Base-by-base conservation (phyloP, 2,113 vertebrate genomes). In the Tichodroma muraria region DNA sequence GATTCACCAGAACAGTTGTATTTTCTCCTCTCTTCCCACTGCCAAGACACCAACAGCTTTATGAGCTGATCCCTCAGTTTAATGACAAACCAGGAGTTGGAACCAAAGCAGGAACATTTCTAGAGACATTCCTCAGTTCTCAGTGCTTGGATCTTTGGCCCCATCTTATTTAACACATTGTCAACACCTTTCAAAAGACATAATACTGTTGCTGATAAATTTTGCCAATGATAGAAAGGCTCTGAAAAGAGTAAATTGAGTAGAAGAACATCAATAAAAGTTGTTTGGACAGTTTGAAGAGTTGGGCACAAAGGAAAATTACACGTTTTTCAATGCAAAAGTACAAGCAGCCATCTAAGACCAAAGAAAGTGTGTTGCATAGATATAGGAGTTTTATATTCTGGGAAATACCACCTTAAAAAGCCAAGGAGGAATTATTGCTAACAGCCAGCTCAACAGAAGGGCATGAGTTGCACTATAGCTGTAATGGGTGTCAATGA, bases 111-210 rank as follows among this genome's bases (percentile, higher is more conserved):
- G 77, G 87, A 93, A 89, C 77, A 88, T 81, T 94, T 91, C 79
- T 92, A 73, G 70, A 70, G 40, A 60, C 1, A 4, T 68, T 71
- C 68, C 63, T 66, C 68, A 70, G 42, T 63, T 93, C 86, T 70
- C 7, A 6, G 7, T 19, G 37, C 27, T 87, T 87, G 52, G 44
- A 95, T 91, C 61, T 80, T 83, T 91, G 37, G 75, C 82, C 35
- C 75, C 72, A 89, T 1, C 0, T 70, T 80, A 70, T 93, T 95
- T 94, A 95, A 94, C 82, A 88, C 82, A 20, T 83, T 95, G 93
- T 85, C 91, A 94, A 88, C 56, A 8, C 85, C 61, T 88, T 83
- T 91, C 85, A 81, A 83, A 85, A 94, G 82, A 63, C 37, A 68
- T 59, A 80, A 80, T 85, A 88, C 65, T 33, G 1, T 53, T 53